A percentile compares a stretch with the other conserved stretches of the same genome.
phyloP scores from a whole-genome alignment of 2,113 vertebrate species.

The Neogale vison region DNA sequence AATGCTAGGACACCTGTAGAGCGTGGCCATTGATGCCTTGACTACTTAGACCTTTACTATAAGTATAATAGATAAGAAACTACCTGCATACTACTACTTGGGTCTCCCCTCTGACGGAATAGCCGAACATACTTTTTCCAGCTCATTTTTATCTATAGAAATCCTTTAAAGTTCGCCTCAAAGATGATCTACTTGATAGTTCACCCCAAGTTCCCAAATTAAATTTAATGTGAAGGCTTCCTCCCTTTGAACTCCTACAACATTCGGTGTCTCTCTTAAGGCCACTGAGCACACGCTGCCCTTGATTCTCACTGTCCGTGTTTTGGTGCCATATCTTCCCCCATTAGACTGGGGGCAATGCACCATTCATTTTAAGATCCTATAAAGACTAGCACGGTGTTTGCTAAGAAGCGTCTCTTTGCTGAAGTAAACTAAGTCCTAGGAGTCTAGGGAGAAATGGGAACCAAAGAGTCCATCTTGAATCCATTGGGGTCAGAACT shows the following conservation, averaged over 20 bases:
- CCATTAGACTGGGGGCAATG: neutral
- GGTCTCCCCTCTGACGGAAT: neutral
- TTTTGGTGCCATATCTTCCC: neutral
- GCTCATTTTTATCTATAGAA: neutral
- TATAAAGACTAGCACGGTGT: neutral
- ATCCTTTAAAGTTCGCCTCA: neutral
- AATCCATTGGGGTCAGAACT: neutral
- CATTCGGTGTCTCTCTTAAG: neutral
- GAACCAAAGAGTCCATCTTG: neutral
- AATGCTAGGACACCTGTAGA: neutral
- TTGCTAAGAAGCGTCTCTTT: neutral
- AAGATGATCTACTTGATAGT: neutral
- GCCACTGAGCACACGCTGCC: neutral
- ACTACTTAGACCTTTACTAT: neutral
- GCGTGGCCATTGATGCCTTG: neutral
- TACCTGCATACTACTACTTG: neutral
- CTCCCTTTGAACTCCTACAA: neutral
- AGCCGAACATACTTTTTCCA: neutral
- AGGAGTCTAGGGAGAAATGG: neutral
- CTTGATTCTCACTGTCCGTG: neutral
- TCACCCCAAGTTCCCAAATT: neutral
- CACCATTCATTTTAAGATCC: neutral
- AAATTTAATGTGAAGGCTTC: conserved; percentile 2
- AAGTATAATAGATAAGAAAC: neutral
- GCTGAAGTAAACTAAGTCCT: neutral